These are phyloP conservation scores for Epistrophella euchroma DNA, from an alignment of 2,888 invertebrate species.

Conservation along the genomic window DNA sequence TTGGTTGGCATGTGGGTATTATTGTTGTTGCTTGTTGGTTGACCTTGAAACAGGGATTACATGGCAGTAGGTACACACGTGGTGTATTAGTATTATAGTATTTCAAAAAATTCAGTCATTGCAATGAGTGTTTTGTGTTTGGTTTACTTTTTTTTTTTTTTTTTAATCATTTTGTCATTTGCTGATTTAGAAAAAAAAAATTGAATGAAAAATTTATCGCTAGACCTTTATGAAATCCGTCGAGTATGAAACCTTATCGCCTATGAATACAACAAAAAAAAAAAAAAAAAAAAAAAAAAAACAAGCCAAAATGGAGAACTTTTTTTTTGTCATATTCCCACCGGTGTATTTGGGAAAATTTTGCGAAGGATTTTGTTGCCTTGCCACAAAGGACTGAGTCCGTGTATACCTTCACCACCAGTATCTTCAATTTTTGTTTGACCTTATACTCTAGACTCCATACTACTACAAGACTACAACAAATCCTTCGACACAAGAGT, in stretches of 20 bases:
- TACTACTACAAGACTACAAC: background rate
- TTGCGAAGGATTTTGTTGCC: background rate
- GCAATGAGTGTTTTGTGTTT: slow-evolving; percentile 5
- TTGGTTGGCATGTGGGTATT: background rate
- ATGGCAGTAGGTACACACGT: background rate
- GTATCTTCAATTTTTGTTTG: slow-evolving; percentile 7
- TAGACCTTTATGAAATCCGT: slow-evolving; percentile 35
- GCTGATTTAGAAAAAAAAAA: slow-evolving; percentile 43
- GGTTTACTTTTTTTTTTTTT: background rate
- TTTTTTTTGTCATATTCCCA: slow-evolving; percentile 32
- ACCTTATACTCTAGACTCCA: slow-evolving; percentile 21
- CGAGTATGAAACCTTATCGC: slow-evolving; percentile 10
- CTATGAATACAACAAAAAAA: slow-evolving; percentile 4
- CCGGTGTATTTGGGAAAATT: slow-evolving; percentile 44
- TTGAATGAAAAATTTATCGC: slow-evolving; percentile 50
- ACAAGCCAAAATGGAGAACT: background rate
- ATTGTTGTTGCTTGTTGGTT: background rate
- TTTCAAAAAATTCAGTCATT: slow-evolving; percentile 22
- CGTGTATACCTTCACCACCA: background rate
- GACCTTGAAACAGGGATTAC: slow-evolving; percentile 39
- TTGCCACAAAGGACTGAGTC: background rate
- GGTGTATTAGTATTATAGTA: background rate
- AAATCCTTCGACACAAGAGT: slow-evolving; percentile 13
- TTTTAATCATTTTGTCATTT: slow-evolving; percentile 30
- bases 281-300: background rate